These are phyloP conservation scores for Drosophila pandora DNA, from an alignment of 1,140 invertebrate species.

Conservation along the genomic window DNA sequence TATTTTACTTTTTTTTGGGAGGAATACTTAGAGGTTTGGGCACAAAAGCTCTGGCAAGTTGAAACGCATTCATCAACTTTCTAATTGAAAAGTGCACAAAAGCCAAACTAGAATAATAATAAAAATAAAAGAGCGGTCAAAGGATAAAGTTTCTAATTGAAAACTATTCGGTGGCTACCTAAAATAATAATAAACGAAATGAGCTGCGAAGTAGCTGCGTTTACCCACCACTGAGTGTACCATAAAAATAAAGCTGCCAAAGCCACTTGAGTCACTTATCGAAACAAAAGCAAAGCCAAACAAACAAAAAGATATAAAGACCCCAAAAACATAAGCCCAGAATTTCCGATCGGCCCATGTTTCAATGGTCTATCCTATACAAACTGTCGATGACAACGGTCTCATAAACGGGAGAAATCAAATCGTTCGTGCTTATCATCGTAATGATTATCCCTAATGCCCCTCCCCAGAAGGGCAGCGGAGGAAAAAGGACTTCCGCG, in stretches of 20 bases:
- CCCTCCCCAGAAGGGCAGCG: constrained; percentile 17
- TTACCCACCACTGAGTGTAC: constrained; percentile 10
- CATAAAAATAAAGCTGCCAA: constrained; percentile 51
- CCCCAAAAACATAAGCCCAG: constrained; percentile 40
- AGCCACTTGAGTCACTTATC: constrained; percentile 58
- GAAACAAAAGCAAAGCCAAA: constrained; percentile 39
- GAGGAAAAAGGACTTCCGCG: constrained; percentile 48
- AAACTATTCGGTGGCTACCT: background rate
- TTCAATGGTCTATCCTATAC: constrained; percentile 2
- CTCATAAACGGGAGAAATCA: constrained; percentile 72
- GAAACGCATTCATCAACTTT: constrained; percentile 63
- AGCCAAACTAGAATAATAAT: constrained; percentile 2
- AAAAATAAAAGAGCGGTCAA: background rate
- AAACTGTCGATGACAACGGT: constrained; percentile 71
- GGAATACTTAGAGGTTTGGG: constrained; percentile 20
- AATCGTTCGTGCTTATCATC: constrained; percentile 80
- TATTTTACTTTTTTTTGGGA: constrained; percentile 27
- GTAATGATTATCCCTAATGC: constrained; percentile 80
- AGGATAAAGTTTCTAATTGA: constrained; percentile 4
- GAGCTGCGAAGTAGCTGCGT: constrained; percentile 27
- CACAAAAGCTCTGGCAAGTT: constrained; percentile 40
- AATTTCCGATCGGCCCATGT: constrained; percentile 38
- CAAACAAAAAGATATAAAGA: constrained; percentile 22
- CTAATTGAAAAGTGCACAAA: constrained; percentile 43
- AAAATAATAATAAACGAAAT: constrained; percentile 29